A percentile compares a stretch with the other conserved stretches of the same genome.
Evolutionary conservation across 2,113 vertebrate genomes (phyloP).

Genomic region (Mirza zaza): DNA sequence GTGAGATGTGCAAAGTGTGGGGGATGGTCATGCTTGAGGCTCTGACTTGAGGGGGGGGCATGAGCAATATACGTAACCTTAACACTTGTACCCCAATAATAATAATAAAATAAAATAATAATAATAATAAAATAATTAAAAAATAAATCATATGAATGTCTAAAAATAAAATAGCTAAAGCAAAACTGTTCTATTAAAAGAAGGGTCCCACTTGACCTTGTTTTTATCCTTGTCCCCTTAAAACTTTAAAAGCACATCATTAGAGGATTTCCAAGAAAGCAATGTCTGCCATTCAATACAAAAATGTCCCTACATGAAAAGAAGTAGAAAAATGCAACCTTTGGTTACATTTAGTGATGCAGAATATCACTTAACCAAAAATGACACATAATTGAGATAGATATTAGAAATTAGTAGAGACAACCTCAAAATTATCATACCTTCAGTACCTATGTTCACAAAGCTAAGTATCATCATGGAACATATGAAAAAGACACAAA

Average conservation of each 20-base stretch:
- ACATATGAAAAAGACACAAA: neutral
- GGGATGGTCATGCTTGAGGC: no score
- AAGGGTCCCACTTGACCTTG: neutral
- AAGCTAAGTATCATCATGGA: neutral
- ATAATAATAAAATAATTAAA: no score
- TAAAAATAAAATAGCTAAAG: constrained; percentile 5
- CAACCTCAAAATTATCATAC: neutral
- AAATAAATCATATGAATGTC: neutral
- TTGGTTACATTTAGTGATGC: neutral
- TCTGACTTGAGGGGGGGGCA: no score
- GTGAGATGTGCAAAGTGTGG: no score
- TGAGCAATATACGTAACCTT: no score
- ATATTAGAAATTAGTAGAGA: neutral
- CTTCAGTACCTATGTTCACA: neutral
- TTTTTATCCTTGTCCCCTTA: neutral
- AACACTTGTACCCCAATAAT: no score
- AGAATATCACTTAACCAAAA: neutral
- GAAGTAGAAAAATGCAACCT: neutral
- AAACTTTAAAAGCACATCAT: neutral
- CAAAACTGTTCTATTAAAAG: neutral
- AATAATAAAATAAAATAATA: no score
- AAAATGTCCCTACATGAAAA: neutral
- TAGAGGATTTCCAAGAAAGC: neutral
- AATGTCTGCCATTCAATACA: no score
- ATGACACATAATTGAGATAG: neutral